Evolutionary conservation across 2,888 invertebrate species (phyloP).

Genomic region (Punctoribates punctum): DNA sequence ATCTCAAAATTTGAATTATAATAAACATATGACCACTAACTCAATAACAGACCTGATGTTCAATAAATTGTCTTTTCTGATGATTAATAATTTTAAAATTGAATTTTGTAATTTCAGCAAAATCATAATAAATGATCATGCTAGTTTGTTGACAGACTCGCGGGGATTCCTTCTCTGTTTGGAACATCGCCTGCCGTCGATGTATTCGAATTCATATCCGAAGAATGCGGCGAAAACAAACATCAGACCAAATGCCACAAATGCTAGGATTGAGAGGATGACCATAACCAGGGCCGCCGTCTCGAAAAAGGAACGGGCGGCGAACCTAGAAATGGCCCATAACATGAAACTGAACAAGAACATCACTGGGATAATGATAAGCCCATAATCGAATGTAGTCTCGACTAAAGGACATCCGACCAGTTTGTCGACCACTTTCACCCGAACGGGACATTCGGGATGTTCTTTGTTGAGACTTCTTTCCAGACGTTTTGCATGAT

Average conservation of each 20-base stretch:
- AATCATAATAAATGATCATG: constrained; percentile 15
- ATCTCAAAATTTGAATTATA: no score
- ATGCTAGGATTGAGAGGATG: constrained; percentile 18
- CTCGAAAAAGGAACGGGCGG: constrained; percentile 26
- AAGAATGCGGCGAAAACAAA: constrained; percentile 42
- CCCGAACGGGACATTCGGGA: constrained; percentile 41
- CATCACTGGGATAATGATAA: constrained; percentile 33
- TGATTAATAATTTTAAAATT: no score
- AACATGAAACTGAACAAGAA: constrained; percentile 39
- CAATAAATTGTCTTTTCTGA: no score
- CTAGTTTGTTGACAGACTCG: constrained; percentile 36
- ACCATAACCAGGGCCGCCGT: constrained; percentile 8
- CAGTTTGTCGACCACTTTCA: constrained; percentile 38
- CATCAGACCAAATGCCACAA: constrained; percentile 36
- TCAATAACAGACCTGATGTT: no score
- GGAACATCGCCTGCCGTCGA: neutral
- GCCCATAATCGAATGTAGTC: constrained; percentile 37
- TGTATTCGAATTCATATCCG: constrained; percentile 41
- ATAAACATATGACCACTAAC: no score
- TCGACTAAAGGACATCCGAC: constrained; percentile 35
- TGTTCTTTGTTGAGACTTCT: constrained; percentile 41
- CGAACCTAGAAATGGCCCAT: constrained; percentile 34
- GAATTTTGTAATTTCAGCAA: no score
- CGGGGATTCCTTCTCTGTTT: constrained; percentile 39
- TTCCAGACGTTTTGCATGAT: constrained; percentile 39